Evolutionary conservation across 2,888 invertebrate genomes (phyloP).

Genomic region (Cremastinae sp.): DNA sequence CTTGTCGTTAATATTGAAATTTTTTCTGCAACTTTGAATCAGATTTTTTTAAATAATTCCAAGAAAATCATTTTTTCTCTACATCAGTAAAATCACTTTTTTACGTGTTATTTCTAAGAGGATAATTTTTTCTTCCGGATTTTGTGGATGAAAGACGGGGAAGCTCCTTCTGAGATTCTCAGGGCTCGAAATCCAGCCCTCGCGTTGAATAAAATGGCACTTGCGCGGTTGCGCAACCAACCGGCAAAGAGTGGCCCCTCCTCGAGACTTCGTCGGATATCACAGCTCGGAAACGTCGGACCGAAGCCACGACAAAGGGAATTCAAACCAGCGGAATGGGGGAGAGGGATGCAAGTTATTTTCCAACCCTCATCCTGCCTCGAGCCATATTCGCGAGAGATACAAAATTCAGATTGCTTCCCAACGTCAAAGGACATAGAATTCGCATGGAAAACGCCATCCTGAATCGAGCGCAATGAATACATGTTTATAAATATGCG

Average conservation of each 20-base stretch:
- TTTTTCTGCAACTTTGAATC: too few species aligned
- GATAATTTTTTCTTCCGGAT: constrained; percentile 3
- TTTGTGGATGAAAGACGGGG: constrained; percentile 8
- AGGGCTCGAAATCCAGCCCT: constrained; percentile 36
- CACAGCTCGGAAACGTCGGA: constrained; percentile 27
- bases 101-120: too few species aligned
- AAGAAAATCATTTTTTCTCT: too few species aligned
- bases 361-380: constrained; percentile 44
- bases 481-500: constrained; percentile 53
- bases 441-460: constrained; percentile 7
- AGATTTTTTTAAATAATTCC: too few species aligned
- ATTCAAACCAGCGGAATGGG: not conserved
- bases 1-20: too few species aligned
- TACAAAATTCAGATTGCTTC: constrained; percentile 55
- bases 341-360: constrained; percentile 2
- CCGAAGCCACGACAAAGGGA: constrained; percentile 48
- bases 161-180: constrained; percentile 35
- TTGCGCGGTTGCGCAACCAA: constrained; percentile 48
- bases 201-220: constrained; percentile 26
- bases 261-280: constrained; percentile 24
- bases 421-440: constrained; percentile 50
- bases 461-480: constrained; percentile 43
- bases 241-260: constrained; percentile 34
- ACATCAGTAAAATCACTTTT: too few species aligned
- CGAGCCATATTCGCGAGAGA: constrained; percentile 35